Evolutionary conservation across 2,797 vertebrate species (phyloP).

Genomic region (Geotrypetes seraphini): DNA sequence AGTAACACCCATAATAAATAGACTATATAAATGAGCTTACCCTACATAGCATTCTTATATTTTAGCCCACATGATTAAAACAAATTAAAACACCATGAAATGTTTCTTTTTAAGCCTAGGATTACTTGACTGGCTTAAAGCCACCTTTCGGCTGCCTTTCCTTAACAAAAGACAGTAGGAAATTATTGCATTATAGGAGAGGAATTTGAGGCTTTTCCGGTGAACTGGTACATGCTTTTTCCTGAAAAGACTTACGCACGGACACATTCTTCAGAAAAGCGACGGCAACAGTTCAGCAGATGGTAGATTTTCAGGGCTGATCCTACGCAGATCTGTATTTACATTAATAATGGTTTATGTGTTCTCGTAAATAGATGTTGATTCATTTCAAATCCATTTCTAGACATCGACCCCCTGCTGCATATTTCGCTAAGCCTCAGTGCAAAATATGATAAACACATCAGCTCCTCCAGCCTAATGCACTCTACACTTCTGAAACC

Average conservation of each 20-base stretch:
- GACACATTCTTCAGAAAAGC: slow-evolving; percentile 49
- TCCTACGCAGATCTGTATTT: slow-evolving; percentile 53
- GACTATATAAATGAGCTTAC: too few species aligned
- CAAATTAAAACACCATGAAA: too few species aligned
- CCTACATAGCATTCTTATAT: too few species aligned
- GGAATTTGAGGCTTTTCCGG: slow-evolving; percentile 36
- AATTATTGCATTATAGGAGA: slow-evolving; percentile 38
- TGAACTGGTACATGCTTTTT: slow-evolving; percentile 32
- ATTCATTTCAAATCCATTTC: slow-evolving; percentile 70
- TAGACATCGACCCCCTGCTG: slow-evolving; percentile 49
- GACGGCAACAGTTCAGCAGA: slow-evolving; percentile 50
- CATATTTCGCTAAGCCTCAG: slow-evolving; percentile 58
- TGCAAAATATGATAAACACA: slow-evolving; percentile 55
- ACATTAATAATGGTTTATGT: slow-evolving; percentile 70
- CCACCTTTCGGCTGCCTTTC: slow-evolving; percentile 22
- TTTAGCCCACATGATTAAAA: too few species aligned
- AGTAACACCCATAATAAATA: too few species aligned
- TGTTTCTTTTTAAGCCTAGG: slow-evolving; percentile 1
- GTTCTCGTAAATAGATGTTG: slow-evolving; percentile 69
- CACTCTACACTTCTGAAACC: slow-evolving; percentile 36
- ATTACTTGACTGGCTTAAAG: slow-evolving; percentile 13
- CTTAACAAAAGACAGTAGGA: slow-evolving; percentile 22
- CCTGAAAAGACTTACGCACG: slow-evolving; percentile 37
- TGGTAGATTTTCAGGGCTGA: slow-evolving; percentile 43
- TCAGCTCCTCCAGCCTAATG: slow-evolving; percentile 50